Percentiles rank a stretch among this genome's conserved stretches.
phyloP scores from a whole-genome alignment of 2,888 invertebrate species.

The Drosophila monieri region DNA sequence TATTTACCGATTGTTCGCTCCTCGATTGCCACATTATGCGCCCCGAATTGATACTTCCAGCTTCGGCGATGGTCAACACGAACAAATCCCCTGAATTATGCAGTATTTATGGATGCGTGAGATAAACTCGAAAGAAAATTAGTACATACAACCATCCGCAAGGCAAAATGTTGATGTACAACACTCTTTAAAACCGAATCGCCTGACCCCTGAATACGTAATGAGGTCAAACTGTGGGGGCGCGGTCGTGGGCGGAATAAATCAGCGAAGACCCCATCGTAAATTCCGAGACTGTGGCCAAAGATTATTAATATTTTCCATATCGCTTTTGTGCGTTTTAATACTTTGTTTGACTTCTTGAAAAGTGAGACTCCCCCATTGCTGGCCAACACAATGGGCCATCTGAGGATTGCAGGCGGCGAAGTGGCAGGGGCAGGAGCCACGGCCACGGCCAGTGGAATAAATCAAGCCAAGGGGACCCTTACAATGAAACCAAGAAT shows the following conservation, averaged over 20 bases:
- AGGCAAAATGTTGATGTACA: background rate
- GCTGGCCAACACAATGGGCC: conserved; percentile 36
- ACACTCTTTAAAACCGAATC: conserved; percentile 29
- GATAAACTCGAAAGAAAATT: conserved; percentile 25
- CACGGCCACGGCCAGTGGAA: conserved; percentile 47
- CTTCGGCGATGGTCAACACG: conserved; percentile 7
- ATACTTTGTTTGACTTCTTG: conserved; percentile 69
- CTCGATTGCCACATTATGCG: conserved; percentile 33
- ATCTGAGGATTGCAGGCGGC: conserved; percentile 36
- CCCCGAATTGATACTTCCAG: conserved; percentile 25
- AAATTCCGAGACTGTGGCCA: conserved; percentile 52
- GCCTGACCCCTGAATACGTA: conserved; percentile 49
- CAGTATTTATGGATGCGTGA: conserved; percentile 12
- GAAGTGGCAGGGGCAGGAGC: conserved; percentile 24
- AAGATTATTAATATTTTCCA: conserved; percentile 75
- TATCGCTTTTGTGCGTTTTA: conserved; percentile 51
- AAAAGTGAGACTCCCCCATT: conserved; percentile 52
- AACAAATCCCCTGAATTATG: conserved; percentile 16
- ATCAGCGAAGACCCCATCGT: conserved; percentile 57
- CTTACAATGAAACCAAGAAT: conserved; percentile 33
- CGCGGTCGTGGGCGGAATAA: conserved; percentile 45
- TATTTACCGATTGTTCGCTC: conserved; percentile 37
- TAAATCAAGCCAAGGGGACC: conserved; percentile 56
- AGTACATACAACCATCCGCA: conserved; percentile 13
- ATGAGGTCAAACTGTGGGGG: conserved; percentile 32